Percentiles rank a stretch among this genome's conserved stretches.
Evolutionary conservation across 2,113 vertebrate species (phyloP).

Genomic region (Tichodroma muraria): DNA sequence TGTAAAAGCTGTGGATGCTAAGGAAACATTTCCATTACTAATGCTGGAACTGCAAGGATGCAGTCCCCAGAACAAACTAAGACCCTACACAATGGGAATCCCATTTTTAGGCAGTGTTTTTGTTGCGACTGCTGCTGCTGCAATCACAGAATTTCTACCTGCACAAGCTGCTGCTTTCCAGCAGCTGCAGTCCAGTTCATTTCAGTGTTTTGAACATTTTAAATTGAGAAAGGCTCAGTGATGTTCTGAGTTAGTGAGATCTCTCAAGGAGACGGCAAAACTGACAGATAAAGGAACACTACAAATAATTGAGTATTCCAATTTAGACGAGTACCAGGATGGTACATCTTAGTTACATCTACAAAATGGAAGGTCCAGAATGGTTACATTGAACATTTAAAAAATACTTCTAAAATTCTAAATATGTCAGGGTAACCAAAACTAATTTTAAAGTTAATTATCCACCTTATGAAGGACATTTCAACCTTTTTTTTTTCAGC

Average conservation of each 20-base stretch:
- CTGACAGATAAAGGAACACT: neutral
- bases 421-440: neutral
- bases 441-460: constrained; percentile 41
- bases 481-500: neutral
- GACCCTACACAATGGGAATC: neutral
- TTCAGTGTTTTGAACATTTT: neutral
- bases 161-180: neutral
- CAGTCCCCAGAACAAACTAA: neutral
- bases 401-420: neutral
- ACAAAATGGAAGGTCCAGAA: neutral
- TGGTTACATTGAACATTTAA: neutral
- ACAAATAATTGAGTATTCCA: neutral
- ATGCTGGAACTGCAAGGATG: neutral
- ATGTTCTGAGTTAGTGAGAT: neutral
- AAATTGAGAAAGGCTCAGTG: neutral
- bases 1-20: neutral
- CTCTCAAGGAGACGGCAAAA: neutral
- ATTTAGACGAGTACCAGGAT: neutral
- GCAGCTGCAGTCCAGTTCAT: neutral
- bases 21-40: neutral
- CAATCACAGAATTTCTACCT: neutral
- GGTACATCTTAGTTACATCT: neutral
- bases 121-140: neutral
- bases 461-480: constrained; percentile 25
- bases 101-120: neutral